phyloP scores from a whole-genome alignment of 1,140 invertebrate genomes.

The Pseudachorutes palmiensis region DNA sequence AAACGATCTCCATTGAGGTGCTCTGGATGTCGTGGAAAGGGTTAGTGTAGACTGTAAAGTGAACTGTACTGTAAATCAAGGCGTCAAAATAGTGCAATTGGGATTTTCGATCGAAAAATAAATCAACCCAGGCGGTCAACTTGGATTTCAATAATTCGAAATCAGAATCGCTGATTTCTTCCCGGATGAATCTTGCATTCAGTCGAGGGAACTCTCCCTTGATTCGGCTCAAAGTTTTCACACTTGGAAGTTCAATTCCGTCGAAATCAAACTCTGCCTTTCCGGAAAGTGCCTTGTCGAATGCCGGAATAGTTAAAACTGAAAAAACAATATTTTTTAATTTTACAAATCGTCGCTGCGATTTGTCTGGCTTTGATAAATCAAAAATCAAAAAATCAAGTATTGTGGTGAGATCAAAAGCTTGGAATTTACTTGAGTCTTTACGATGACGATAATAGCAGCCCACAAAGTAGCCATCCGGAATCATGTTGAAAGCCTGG shows the following conservation, averaged over 20 bases:
- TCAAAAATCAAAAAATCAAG: no score
- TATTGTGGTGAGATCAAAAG: no score
- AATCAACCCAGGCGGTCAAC: background rate
- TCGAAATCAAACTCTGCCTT: background rate
- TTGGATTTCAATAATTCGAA: background rate
- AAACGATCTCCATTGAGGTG: background rate
- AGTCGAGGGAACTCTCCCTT: background rate
- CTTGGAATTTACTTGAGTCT: no score
- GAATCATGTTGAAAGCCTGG: no score
- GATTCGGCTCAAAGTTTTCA: background rate
- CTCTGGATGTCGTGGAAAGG: background rate
- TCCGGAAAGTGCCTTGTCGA: no score
- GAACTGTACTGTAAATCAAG: background rate
- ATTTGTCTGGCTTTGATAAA: no score
- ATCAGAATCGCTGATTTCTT: background rate
- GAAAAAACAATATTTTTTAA: no score
- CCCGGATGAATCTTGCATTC: background rate
- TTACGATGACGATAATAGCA: no score
- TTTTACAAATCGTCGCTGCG: no score
- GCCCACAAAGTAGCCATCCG: no score
- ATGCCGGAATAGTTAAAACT: no score
- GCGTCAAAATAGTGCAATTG: background rate
- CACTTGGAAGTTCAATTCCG: no score
- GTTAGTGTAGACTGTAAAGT: constrained; percentile 1
- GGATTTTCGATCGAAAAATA: background rate